Evolutionary conservation across 2,113 vertebrate genomes (phyloP), one percentile per base, ranked within the genome.

Genomic region (Caranx melampygus): DNA sequence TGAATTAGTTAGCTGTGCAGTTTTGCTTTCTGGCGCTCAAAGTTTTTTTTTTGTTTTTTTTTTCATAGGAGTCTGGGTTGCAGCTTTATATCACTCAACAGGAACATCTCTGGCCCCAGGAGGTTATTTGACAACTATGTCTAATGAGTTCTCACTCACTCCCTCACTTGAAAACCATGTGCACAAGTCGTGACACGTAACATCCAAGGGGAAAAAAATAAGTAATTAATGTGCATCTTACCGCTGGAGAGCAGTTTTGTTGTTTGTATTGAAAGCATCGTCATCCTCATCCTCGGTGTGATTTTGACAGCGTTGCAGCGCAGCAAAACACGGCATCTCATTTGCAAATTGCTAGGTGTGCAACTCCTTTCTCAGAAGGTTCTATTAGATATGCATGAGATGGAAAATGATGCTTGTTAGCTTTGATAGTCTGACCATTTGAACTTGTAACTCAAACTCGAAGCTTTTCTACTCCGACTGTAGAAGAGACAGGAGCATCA

Each of bases 281-380:
- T 71, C 57, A 45, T 67, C 51, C 52, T 69, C 55, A 59, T 45
- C 62, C 4, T 82, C 37, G 0, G 59, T 79, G 70, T 31, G 21
- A 72, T 77, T 86, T 83, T 85, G 78, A 83, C 45, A 47, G 54
- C 13, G 62, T 76, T 91, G 79, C 81, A 78, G 84, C 88, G 83
- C 47, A 31, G 75, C 42, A 69, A 61, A 89, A 86, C 70, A 63
- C 33, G 0, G 44, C 12, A 37, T 66, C 75, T 91, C 64, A 83
- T 93, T 73, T 88, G 78, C 73, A 72, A 80, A 78, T 66, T 75
- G 81, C 75, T 71, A 88, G 67, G 75, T 90, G 66, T 55, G 79
- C 81, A 84, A 44, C 40, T 82, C 40, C 65, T 37, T 54, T 37
- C 81, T 73, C 60, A 37, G 67, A 69, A 63, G 34, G 33, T 14